These are phyloP conservation scores for Lerema accius DNA, from an alignment of 1,140 invertebrate genomes.

Conservation along the genomic window DNA sequence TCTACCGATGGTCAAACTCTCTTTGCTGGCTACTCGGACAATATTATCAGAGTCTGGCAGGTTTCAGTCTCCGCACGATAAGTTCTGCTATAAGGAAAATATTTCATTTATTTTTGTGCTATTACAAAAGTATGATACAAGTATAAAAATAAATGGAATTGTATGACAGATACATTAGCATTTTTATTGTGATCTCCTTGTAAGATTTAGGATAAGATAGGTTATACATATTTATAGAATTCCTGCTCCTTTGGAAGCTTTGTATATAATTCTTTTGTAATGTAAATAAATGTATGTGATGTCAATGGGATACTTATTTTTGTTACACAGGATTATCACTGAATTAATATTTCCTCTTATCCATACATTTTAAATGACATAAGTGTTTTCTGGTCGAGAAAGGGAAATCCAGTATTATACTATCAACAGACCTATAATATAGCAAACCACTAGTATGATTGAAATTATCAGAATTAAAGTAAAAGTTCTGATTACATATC, in stretches of 20 bases:
- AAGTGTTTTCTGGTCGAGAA: no score
- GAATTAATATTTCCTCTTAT: neutral
- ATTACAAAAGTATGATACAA: conserved; percentile 37
- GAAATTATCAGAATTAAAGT: no score
- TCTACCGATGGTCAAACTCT: conserved; percentile 99
- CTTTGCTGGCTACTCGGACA: conserved; percentile 99
- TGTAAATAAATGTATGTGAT: conserved; percentile 30
- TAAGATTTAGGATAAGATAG: conserved; percentile 18
- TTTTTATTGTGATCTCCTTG: conserved; percentile 69
- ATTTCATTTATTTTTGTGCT: conserved; percentile 81
- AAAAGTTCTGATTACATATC: no score
- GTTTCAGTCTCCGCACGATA: conserved; percentile 92
- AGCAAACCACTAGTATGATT: no score
- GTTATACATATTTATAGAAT: conserved; percentile 9
- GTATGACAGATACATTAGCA: conserved; percentile 45
- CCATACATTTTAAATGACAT: no score
- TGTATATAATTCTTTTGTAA: conserved; percentile 25
- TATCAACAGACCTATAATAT: no score
- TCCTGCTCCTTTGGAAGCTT: neutral
- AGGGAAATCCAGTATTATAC: no score
- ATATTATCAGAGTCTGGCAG: conserved; percentile 99
- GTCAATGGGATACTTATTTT: conserved; percentile 17
- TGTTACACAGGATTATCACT: neutral
- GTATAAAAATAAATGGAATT: conserved; percentile 81
- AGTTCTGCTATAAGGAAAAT: conserved; percentile 59